Evolutionary conservation across 2,888 invertebrate genomes (phyloP).

Genomic region (Tachina fera): DNA sequence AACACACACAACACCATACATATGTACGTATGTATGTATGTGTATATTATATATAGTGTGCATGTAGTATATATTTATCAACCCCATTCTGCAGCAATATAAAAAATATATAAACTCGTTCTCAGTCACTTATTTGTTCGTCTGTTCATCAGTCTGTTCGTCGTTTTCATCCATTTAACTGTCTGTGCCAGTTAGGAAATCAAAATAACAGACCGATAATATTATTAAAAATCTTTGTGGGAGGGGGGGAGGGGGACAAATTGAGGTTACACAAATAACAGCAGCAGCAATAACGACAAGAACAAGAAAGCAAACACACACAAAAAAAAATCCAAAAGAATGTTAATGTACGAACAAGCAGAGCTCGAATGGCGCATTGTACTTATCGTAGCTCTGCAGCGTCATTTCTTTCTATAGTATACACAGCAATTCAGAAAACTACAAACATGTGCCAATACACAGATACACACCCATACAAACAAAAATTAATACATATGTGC

Average conservation of each 20-base stretch:
- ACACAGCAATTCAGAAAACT: slow-evolving; percentile 14
- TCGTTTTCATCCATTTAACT: slow-evolving; percentile 27
- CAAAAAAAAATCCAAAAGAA: slow-evolving; percentile 41
- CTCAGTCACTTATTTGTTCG: slow-evolving; percentile 37
- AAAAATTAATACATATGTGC: too few species aligned
- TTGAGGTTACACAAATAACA: slow-evolving; percentile 66
- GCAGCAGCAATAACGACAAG: slow-evolving; percentile 30
- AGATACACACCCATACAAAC: not conserved
- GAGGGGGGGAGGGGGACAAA: slow-evolving; percentile 39
- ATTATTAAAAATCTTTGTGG: too few species aligned
- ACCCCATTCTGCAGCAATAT: not conserved
- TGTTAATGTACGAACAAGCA: slow-evolving; percentile 69
- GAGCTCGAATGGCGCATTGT: slow-evolving; percentile 67
- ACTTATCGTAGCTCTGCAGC: slow-evolving; percentile 51
- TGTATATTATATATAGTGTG: too few species aligned
- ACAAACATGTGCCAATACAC: slow-evolving; percentile 12
- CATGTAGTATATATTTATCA: not conserved
- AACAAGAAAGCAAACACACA: not conserved
- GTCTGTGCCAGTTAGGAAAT: slow-evolving; percentile 65
- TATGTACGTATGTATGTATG: not conserved
- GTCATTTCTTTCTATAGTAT: slow-evolving; percentile 33
- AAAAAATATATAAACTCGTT: not conserved
- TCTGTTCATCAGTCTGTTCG: not conserved
- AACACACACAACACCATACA: not conserved
- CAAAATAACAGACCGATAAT: slow-evolving; percentile 17